Conservation (phyloP, 2,113 vertebrate genomes). For the Proteles cristata region DNA sequence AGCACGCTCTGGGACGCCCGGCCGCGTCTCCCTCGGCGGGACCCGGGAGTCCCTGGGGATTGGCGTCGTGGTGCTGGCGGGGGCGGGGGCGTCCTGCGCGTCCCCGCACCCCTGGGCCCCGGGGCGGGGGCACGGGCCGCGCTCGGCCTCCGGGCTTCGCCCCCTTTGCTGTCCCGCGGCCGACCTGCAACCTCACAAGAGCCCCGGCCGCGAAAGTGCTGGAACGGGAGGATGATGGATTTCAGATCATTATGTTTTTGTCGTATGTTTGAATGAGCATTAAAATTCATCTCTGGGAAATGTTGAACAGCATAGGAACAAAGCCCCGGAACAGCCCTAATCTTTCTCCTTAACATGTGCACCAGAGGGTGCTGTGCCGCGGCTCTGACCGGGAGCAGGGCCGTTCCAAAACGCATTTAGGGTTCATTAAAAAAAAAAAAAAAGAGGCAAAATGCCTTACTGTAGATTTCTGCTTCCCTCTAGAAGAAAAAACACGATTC, state of each 20-base stretch:
- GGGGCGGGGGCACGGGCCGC: too few relatives aligned
- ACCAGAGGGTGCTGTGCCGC: constrained; percentile 84
- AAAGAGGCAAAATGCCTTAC: constrained; percentile 71
- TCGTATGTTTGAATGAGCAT: constrained; percentile 73
- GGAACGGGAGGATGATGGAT: not conserved
- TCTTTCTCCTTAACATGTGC: constrained; percentile 71
- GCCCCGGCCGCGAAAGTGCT: not conserved
- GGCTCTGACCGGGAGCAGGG: constrained; percentile 72
- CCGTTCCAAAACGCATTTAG: constrained; percentile 63
- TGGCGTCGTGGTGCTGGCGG: fast-evolving
- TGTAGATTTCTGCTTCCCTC: constrained; percentile 76
- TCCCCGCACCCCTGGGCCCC: not conserved
- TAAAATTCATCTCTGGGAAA: constrained; percentile 80
- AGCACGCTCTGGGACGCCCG: fast-evolving
- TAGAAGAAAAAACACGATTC: constrained; percentile 72
- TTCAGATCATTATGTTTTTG: constrained; percentile 62
- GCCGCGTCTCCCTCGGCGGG: not conserved
- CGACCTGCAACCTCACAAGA: constrained; percentile 35
- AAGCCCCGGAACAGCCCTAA: constrained; percentile 59
- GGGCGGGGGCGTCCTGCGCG: not conserved
- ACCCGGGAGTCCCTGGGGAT: not conserved
- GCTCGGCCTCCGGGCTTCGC: fast-evolving
- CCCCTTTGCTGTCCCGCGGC: not conserved
- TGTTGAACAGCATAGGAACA: constrained; percentile 71
- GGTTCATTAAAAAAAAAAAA: constrained; percentile 67